A percentile compares a stretch with the other conserved stretches of the same genome.
phyloP scores from a whole-genome alignment of 1,140 invertebrate species.

The Zaprionus taronus region DNA sequence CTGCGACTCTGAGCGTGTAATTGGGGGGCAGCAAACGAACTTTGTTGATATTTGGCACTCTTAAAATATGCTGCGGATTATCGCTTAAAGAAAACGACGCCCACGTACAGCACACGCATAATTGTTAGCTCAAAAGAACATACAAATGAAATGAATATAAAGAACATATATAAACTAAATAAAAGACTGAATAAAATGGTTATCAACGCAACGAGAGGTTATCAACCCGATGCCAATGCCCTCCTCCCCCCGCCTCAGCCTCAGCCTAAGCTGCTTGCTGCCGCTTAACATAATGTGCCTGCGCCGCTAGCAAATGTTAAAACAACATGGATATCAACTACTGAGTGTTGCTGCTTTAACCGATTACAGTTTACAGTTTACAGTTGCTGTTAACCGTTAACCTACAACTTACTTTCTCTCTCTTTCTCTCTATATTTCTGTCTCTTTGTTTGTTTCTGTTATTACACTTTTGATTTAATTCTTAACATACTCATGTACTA shows the following conservation, averaged over 20 bases:
- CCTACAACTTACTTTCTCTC: slow-evolving; percentile 33
- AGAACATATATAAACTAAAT: neutral
- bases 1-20: slow-evolving; percentile 23
- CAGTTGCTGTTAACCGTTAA: slow-evolving; percentile 47
- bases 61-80: slow-evolving; percentile 84
- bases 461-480: slow-evolving; percentile 19
- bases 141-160: slow-evolving; percentile 23
- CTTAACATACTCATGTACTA: slow-evolving; percentile 37
- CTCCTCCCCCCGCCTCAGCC: slow-evolving; percentile 39
- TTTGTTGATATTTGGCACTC: slow-evolving; percentile 82
- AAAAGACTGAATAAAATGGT: neutral
- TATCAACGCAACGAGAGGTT: slow-evolving; percentile 25
- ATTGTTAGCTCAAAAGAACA: slow-evolving; percentile 23
- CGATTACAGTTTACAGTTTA: slow-evolving; percentile 49
- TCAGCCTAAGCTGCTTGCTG: slow-evolving; percentile 41
- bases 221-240: slow-evolving; percentile 25
- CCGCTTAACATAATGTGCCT: slow-evolving; percentile 37
- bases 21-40: slow-evolving; percentile 60
- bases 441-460: slow-evolving; percentile 4
- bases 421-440: neutral
- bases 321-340: slow-evolving; percentile 60
- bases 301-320: slow-evolving; percentile 30
- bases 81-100: slow-evolving; percentile 70
- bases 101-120: slow-evolving; percentile 53
- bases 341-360: slow-evolving; percentile 56